Conservation (phyloP, 2,888 invertebrate species). For the Oscheius sp. region DNA sequence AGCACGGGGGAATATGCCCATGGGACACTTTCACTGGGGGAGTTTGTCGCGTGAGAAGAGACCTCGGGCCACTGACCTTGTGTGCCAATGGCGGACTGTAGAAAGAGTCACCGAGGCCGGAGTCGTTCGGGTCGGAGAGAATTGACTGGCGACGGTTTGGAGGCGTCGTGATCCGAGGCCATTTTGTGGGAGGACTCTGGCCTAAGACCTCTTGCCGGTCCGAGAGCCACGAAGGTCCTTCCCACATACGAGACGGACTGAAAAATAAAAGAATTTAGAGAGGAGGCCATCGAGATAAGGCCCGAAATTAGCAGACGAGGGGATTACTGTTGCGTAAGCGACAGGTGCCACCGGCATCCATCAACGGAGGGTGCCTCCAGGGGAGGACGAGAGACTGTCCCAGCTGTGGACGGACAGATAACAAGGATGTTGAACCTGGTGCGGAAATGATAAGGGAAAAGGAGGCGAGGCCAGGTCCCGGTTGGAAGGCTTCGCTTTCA, state of each 20-base stretch:
- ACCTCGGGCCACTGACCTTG: constrained; percentile 15
- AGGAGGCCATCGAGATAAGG: constrained; percentile 3
- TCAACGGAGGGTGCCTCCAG: too few species aligned
- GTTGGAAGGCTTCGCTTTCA: too few species aligned
- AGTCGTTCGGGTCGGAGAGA: constrained; percentile 29
- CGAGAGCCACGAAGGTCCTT: constrained; percentile 36
- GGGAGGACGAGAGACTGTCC: too few species aligned
- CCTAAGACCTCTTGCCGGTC: constrained; percentile 15
- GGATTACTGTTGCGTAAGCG: constrained; percentile 20
- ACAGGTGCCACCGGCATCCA: constrained; percentile 9
- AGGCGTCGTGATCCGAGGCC: constrained; percentile 38
- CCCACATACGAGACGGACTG: constrained; percentile 27
- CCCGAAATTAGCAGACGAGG: constrained; percentile 10
- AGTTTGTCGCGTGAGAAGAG: neutral
- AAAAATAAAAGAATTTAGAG: neutral
- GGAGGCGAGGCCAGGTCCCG: too few species aligned
- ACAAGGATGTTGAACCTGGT: too few species aligned
- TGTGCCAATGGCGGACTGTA: constrained; percentile 29
- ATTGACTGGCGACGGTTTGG: constrained; percentile 34
- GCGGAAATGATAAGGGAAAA: too few species aligned
- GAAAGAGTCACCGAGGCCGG: constrained; percentile 38
- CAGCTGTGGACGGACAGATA: too few species aligned
- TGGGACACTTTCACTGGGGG: neutral
- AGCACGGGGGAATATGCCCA: constrained; percentile 8
- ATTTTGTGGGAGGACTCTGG: constrained; percentile 37